Evolutionary conservation across 2,113 vertebrate genomes (phyloP).

Genomic region (Verasper variegatus): DNA sequence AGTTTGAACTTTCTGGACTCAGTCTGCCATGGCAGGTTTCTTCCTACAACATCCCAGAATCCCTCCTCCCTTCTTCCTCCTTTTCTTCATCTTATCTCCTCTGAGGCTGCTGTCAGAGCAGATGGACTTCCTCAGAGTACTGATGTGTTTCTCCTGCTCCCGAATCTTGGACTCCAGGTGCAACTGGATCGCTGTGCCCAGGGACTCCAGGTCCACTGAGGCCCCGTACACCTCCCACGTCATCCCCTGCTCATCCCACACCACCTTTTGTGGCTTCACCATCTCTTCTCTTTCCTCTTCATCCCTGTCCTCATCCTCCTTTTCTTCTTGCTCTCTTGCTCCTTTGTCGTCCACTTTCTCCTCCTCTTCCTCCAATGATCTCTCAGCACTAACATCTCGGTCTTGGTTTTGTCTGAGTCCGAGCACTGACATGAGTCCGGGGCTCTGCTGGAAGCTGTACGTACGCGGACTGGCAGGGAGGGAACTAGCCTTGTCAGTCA

Average conservation of each 20-base stretch:
- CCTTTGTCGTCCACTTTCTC: background rate
- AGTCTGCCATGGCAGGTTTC: constrained; percentile 34
- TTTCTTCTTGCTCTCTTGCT: background rate
- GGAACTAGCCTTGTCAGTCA: constrained; percentile 17
- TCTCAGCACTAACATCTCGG: constrained; percentile 12
- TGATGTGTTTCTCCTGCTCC: constrained; percentile 62
- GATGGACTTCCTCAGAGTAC: constrained; percentile 60
- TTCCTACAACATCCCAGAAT: constrained; percentile 63
- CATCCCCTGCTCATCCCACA: constrained; percentile 67
- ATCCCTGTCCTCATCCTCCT: background rate
- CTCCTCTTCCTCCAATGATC: constrained; percentile 13
- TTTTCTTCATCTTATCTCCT: constrained; percentile 23
- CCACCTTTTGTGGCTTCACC: constrained; percentile 46
- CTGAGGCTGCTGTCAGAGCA: constrained; percentile 44
- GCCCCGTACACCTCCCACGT: constrained; percentile 72
- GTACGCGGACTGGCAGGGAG: constrained; percentile 42
- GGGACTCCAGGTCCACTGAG: constrained; percentile 60
- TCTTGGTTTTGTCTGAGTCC: background rate
- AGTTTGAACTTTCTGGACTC: background rate
- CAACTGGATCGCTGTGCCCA: constrained; percentile 62
- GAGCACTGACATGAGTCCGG: background rate
- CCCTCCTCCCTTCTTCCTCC: constrained; percentile 32
- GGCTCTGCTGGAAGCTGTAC: constrained; percentile 25
- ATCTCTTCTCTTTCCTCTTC: background rate
- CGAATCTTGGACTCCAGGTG: constrained; percentile 68